These are phyloP conservation scores for Amniataba percoides DNA, from an alignment of 2,797 vertebrate genomes.

Conservation along the genomic window DNA sequence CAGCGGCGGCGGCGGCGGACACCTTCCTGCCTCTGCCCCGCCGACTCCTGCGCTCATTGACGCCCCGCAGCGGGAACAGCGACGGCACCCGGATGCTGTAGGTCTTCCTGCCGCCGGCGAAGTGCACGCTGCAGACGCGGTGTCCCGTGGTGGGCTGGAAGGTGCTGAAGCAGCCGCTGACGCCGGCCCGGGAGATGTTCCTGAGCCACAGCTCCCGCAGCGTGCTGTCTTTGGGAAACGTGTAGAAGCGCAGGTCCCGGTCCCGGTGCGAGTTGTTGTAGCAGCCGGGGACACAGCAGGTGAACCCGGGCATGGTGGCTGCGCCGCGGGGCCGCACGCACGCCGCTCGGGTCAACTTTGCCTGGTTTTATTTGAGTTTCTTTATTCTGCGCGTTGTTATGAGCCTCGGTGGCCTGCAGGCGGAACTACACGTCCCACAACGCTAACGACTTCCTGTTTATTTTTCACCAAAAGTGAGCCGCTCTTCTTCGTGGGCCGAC, in stretches of 20 bases:
- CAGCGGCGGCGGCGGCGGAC: conserved; percentile 61
- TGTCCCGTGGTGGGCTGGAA: conserved; percentile 98
- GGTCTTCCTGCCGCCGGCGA: conserved; percentile 95
- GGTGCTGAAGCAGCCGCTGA: conserved; percentile 98
- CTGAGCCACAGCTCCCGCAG: conserved; percentile 95
- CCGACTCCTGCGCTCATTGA: conserved; percentile 92
- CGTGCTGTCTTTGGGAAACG: conserved; percentile 95
- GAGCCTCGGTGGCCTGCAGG: conserved; percentile 82
- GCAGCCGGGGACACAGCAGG: conserved; percentile 98
- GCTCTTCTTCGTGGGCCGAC: conserved; percentile 7
- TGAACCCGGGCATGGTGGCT: conserved; percentile 94
- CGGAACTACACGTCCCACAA: conserved; percentile 91
- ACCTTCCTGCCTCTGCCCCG: conserved; percentile 85
- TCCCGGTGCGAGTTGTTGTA: conserved; percentile 98
- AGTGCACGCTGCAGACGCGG: conserved; percentile 97
- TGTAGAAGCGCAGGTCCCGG: conserved; percentile 96
- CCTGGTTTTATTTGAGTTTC: conserved; percentile 81
- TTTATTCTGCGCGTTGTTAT: conserved; percentile 81
- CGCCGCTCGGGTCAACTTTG: conserved; percentile 53
- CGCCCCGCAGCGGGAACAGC: conserved; percentile 94
- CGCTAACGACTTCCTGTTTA: conserved; percentile 89
- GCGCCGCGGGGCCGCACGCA: conserved; percentile 3
- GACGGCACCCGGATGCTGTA: conserved; percentile 95
- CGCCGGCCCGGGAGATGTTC: conserved; percentile 97
- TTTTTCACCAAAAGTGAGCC: conserved; percentile 62